phyloP scores from a whole-genome alignment of 1,140 invertebrate species.

The Cherax quadricarinatus region DNA sequence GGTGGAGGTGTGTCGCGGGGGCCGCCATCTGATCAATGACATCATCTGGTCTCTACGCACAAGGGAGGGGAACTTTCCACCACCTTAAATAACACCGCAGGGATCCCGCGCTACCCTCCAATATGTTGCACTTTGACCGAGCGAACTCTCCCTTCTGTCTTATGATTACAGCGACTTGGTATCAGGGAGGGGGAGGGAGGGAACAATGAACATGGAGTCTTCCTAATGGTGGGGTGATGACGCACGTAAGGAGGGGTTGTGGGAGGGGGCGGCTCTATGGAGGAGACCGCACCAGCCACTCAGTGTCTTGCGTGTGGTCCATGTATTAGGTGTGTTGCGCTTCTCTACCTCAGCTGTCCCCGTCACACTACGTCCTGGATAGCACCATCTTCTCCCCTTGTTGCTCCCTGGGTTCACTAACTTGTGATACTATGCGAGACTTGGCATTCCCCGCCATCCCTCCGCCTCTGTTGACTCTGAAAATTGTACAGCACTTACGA shows the following conservation, averaged over 20 bases:
- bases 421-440: slow-evolving; percentile 10
- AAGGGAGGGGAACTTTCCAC: slow-evolving; percentile 9
- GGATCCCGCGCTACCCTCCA: neutral
- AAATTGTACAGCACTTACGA: neutral
- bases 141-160: neutral
- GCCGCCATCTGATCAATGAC: slow-evolving; percentile 3
- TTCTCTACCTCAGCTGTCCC: neutral
- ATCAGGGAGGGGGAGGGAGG: neutral
- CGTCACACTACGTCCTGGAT: neutral
- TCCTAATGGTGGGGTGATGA: neutral
- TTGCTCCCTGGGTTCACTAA: neutral
- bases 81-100: neutral
- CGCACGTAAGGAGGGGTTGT: neutral
- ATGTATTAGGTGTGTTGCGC: neutral
- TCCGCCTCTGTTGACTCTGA: neutral
- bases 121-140: neutral
- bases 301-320: neutral
- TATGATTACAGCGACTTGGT: neutral
- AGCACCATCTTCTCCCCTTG: neutral
- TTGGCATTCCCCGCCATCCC: neutral
- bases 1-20: slow-evolving; percentile 8
- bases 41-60: neutral
- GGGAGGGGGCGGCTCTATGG: neutral
- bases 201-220: neutral
- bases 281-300: neutral